These are phyloP conservation scores for Sthenelais limicola DNA, from an alignment of 2,888 invertebrate species.

Conservation along the genomic window DNA sequence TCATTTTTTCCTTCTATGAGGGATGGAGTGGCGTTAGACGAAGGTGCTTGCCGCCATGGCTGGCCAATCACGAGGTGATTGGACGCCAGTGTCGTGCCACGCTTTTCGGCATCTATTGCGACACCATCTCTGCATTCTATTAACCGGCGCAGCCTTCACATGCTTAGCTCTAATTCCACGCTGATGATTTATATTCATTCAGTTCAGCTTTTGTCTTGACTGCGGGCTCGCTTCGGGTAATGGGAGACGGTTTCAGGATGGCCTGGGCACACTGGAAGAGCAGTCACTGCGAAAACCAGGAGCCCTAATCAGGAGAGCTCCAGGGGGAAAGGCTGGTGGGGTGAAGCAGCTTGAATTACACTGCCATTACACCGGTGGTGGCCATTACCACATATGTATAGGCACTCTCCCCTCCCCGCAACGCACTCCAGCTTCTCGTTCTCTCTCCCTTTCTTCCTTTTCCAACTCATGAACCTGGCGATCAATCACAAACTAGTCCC, in stretches of 20 bases:
- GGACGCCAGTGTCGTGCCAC: slow-evolving; percentile 21
- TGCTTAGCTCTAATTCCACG: slow-evolving; percentile 30
- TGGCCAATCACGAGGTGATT: not conserved
- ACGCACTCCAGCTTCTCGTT: not conserved
- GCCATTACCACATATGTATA: slow-evolving; percentile 29
- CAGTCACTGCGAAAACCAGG: not conserved
- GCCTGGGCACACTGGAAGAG: too few species aligned
- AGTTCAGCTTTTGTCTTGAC: not conserved
- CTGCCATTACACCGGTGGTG: not conserved
- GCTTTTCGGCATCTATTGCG: slow-evolving; percentile 28
- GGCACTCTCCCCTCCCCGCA: not conserved
- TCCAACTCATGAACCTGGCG: too few species aligned
- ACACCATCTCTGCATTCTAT: slow-evolving; percentile 27
- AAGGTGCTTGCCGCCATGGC: slow-evolving; percentile 1
- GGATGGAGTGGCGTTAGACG: not conserved
- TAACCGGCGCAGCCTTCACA: slow-evolving; percentile 26
- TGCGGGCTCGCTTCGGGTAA: too few species aligned
- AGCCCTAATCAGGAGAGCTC: not conserved
- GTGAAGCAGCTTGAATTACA: not conserved
- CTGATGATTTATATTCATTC: slow-evolving; percentile 35
- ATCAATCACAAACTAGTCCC: not conserved
- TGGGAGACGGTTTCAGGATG: too few species aligned
- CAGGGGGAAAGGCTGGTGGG: not conserved
- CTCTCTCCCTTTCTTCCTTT: slow-evolving; percentile 1
- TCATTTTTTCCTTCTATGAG: slow-evolving; percentile 21